Evolutionary conservation across 2,113 vertebrate genomes (phyloP).

Genomic region (Hippocampus abdominalis): DNA sequence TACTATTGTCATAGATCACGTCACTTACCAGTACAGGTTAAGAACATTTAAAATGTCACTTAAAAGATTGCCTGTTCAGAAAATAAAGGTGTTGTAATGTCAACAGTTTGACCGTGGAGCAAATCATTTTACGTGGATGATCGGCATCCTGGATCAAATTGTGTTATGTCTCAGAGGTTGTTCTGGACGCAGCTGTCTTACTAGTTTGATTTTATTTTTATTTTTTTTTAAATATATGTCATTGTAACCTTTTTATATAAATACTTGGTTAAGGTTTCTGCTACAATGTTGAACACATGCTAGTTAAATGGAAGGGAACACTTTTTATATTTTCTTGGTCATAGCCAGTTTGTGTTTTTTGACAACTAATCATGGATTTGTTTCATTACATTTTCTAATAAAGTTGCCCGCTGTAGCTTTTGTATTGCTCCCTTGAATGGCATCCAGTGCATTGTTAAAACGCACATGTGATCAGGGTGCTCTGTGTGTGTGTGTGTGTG

Average conservation of each 20-base stretch:
- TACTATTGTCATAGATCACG: not conserved
- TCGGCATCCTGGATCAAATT: too few species aligned
- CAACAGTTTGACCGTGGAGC: too few species aligned
- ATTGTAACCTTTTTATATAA: too few species aligned
- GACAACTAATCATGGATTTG: not conserved
- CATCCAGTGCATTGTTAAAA: not conserved
- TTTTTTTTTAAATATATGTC: too few species aligned
- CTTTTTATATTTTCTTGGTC: not conserved
- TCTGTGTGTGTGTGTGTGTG: not conserved
- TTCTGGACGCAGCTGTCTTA: too few species aligned
- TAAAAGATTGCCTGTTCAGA: not conserved
- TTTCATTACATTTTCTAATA: not conserved
- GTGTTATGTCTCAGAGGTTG: too few species aligned
- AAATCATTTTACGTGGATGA: too few species aligned
- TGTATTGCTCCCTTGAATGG: not conserved
- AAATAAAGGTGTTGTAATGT: not conserved
- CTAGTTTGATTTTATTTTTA: too few species aligned
- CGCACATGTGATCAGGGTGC: conserved; percentile 10
- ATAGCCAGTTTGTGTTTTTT: not conserved
- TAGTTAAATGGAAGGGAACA: too few species aligned
- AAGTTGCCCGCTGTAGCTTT: not conserved
- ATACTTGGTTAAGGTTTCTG: too few species aligned
- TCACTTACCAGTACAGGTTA: not conserved
- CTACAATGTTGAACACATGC: too few species aligned
- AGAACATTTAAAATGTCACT: not conserved